A percentile compares a stretch with the other conserved stretches of the same genome.
Conservation (phyloP, 2,797 vertebrate species). For the Phoxinus dragarum region DNA sequence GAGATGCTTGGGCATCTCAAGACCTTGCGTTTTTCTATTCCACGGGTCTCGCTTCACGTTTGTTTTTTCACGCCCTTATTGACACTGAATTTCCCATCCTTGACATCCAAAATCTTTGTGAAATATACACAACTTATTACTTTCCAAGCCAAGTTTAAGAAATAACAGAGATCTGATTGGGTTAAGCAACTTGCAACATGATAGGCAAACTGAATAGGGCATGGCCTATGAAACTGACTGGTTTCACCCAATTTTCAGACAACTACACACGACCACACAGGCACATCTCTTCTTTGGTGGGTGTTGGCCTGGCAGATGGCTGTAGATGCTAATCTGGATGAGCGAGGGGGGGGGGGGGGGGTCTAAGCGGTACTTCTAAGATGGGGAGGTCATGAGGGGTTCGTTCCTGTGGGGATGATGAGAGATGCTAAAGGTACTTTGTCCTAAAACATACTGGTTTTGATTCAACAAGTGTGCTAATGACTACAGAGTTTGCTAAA, state of each 20-base stretch:
- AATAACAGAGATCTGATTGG: background rate
- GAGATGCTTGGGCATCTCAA: background rate
- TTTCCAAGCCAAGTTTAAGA: background rate
- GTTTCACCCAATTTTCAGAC: background rate
- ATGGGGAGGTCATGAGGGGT: background rate
- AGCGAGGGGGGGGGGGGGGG: background rate
- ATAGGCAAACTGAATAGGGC: background rate
- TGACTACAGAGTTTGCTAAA: background rate
- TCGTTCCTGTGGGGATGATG: slow-evolving; percentile 6
- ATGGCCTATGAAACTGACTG: background rate
- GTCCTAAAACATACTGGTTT: background rate
- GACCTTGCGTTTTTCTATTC: background rate
- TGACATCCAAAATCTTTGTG: background rate
- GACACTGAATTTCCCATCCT: background rate
- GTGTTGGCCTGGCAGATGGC: slow-evolving; percentile 32
- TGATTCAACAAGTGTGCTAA: background rate
- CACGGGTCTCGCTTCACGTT: background rate
- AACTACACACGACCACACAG: background rate
- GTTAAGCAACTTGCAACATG: background rate
- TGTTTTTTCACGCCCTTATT: background rate
- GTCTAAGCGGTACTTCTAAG: slow-evolving; percentile 19
- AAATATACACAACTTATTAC: background rate
- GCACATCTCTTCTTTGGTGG: slow-evolving; percentile 12
- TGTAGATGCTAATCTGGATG: slow-evolving; percentile 48
- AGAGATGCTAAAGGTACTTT: slow-evolving; percentile 3